A percentile compares a stretch with the other conserved stretches of the same genome.
Evolutionary conservation across 2,888 invertebrate genomes (phyloP).

Genomic region (Rhamnusium bicolor): DNA sequence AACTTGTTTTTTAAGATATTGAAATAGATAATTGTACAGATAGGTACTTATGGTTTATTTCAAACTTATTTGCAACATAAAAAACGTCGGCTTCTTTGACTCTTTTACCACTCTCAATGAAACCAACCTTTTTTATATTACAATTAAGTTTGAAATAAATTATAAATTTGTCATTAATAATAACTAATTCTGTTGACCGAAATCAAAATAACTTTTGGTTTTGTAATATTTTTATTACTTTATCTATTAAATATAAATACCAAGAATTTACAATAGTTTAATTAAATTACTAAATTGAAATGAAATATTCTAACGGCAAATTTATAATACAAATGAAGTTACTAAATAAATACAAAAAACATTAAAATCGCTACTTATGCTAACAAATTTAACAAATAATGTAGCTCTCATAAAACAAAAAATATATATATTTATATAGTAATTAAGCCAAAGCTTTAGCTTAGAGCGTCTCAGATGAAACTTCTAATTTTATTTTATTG

Average conservation of each 20-base stretch:
- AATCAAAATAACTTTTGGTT: slow-evolving; percentile 9
- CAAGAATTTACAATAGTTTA: slow-evolving; percentile 28
- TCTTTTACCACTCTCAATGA: too few relatives aligned
- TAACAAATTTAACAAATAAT: background rate
- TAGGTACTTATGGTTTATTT: too few relatives aligned
- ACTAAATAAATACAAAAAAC: slow-evolving; percentile 12
- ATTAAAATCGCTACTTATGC: slow-evolving; percentile 36
- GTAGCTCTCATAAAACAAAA: background rate
- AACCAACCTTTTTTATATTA: too few relatives aligned
- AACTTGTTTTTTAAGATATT: too few relatives aligned
- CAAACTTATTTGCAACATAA: too few relatives aligned
- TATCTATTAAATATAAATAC: slow-evolving; percentile 38
- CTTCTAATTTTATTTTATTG: background rate
- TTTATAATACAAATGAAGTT: slow-evolving; percentile 16
- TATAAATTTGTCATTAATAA: too few relatives aligned
- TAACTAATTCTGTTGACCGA: too few relatives aligned
- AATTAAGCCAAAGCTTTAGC: background rate
- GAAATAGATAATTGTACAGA: too few relatives aligned
- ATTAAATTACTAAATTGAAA: slow-evolving; percentile 5
- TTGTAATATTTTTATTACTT: slow-evolving; percentile 23
- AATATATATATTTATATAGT: background rate
- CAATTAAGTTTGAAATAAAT: too few relatives aligned
- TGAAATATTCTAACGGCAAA: slow-evolving; percentile 3
- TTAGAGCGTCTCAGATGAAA: background rate
- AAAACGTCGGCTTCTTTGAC: too few relatives aligned